Percentiles rank a stretch among this genome's conserved stretches.
Evolutionary conservation across 2,113 vertebrate species (phyloP).

Genomic region (Gallinago jamesoni): DNA sequence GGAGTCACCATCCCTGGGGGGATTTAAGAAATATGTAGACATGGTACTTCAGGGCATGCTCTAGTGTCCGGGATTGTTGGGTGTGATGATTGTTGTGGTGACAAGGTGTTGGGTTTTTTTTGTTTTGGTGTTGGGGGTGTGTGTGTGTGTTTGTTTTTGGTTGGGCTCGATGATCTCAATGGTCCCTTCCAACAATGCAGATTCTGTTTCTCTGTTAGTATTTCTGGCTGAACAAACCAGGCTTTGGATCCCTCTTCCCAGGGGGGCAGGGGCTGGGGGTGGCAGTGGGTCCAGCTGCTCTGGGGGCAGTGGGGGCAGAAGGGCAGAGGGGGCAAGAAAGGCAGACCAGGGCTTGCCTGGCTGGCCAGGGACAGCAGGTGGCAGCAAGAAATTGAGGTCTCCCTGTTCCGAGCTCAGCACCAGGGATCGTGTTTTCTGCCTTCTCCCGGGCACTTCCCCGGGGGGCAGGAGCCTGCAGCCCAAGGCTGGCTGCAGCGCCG

Average conservation of each 20-base stretch:
- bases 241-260: neutral
- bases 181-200: too few species aligned
- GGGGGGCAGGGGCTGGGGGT: neutral
- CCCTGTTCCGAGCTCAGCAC: neutral
- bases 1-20: too few species aligned
- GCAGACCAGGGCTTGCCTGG: neutral
- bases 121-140: too few species aligned
- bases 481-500: neutral
- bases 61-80: too few species aligned
- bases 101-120: too few species aligned
- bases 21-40: too few species aligned
- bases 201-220: neutral
- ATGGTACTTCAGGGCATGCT: too few species aligned
- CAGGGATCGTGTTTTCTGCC: accelerated
- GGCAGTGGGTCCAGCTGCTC: neutral
- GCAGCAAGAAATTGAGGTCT: neutral
- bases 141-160: too few species aligned
- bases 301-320: too few species aligned
- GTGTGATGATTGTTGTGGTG: too few species aligned
- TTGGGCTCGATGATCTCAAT: too few species aligned
- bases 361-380: constrained; percentile 13
- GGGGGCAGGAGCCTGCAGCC: neutral
- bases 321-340: neutral
- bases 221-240: neutral
- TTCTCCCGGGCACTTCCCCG: neutral